phyloP scores from a whole-genome alignment of 2,888 invertebrate genomes.

The Lottia scabra region DNA sequence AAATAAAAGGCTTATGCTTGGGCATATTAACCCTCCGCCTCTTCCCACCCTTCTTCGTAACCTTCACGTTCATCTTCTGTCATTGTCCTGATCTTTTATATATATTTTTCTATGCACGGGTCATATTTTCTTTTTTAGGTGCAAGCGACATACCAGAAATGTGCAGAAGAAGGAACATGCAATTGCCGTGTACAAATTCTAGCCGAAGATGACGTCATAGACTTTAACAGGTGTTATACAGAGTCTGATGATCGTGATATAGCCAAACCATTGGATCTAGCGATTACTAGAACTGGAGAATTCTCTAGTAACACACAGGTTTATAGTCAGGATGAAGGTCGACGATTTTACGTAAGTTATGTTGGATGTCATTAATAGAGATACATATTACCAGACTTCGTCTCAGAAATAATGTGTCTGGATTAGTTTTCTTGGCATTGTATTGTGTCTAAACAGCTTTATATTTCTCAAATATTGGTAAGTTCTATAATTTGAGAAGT shows the following conservation, averaged over 20 bases:
- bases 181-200: slow-evolving; percentile 24
- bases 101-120: too few relatives aligned
- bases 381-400: too few relatives aligned
- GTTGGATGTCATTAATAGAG: neutral
- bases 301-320: neutral
- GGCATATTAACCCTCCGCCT: too few relatives aligned
- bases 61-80: too few relatives aligned
- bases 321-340: neutral
- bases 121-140: slow-evolving; percentile 12
- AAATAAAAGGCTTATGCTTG: too few relatives aligned
- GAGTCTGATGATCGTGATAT: neutral
- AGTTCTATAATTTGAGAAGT: too few relatives aligned
- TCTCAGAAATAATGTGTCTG: too few relatives aligned
- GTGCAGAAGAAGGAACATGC: slow-evolving; percentile 21
- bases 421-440: too few relatives aligned
- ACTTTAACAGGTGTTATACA: slow-evolving; percentile 18
- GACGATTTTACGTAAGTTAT: slow-evolving; percentile 6
- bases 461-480: too few relatives aligned
- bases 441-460: too few relatives aligned
- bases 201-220: slow-evolving; percentile 12
- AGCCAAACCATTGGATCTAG: neutral
- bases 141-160: slow-evolving; percentile 13
- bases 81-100: too few relatives aligned
- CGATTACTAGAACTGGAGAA: neutral
- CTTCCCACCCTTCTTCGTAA: too few relatives aligned